A percentile compares a stretch with the other conserved stretches of the same genome.
Evolutionary conservation across 2,113 vertebrate genomes (phyloP).

Genomic region (Eira barbara): DNA sequence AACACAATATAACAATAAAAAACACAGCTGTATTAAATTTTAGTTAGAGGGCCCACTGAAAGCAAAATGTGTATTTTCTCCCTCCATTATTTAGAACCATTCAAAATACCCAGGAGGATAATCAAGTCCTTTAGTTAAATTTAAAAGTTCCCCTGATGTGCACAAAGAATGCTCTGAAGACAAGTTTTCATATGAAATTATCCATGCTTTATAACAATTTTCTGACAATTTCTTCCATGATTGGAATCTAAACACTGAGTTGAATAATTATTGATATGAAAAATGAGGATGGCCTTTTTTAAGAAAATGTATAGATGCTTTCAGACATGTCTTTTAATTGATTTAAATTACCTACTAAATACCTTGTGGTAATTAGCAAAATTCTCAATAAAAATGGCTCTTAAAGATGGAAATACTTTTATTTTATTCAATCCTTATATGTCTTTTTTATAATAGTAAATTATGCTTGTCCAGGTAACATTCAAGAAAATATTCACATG

Average conservation of each 20-base stretch:
- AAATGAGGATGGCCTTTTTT: not conserved
- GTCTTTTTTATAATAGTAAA: not conserved
- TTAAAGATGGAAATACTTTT: not conserved
- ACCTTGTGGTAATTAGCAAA: not conserved
- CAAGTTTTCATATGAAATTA: not conserved
- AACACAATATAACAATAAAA: not conserved
- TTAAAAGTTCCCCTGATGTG: not conserved
- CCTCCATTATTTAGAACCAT: not conserved
- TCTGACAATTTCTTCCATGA: not conserved
- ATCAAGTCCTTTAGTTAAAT: slow-evolving; percentile 22
- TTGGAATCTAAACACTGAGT: not conserved
- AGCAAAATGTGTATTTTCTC: not conserved
- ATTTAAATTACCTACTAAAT: not conserved
- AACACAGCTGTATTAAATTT: not conserved
- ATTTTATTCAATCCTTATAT: not conserved
- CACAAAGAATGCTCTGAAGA: not conserved
- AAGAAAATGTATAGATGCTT: not conserved
- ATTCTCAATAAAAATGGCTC: not conserved
- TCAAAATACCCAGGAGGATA: not conserved
- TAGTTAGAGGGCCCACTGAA: not conserved
- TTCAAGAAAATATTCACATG: not conserved
- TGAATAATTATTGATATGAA: not conserved
- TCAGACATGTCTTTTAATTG: not conserved
- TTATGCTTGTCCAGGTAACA: not conserved
- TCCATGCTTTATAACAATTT: not conserved